phyloP scores from a whole-genome alignment of 2,113 vertebrate genomes.

The Pionites leucogaster region DNA sequence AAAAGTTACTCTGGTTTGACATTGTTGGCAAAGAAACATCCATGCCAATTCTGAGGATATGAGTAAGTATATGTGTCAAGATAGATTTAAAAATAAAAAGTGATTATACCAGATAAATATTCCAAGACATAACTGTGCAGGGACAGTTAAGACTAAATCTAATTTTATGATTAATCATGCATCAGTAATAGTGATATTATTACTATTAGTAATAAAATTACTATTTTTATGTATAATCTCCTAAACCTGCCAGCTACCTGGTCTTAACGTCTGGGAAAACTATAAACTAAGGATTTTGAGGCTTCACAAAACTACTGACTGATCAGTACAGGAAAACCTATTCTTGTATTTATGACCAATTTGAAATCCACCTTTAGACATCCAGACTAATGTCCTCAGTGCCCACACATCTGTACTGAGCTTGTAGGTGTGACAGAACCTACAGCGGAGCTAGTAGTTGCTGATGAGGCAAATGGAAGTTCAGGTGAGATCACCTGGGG shows the following conservation, averaged over 20 bases:
- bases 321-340: neutral
- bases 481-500: neutral
- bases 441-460: neutral
- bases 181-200: neutral
- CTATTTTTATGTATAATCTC: neutral
- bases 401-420: neutral
- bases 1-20: neutral
- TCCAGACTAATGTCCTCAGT: neutral
- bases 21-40: neutral
- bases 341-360: neutral
- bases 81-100: slow-evolving; percentile 21
- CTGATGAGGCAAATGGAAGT: neutral
- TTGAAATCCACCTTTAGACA: neutral
- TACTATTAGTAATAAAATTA: neutral
- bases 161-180: neutral
- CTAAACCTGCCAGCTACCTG: neutral
- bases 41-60: neutral
- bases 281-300: neutral
- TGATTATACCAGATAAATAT: neutral
- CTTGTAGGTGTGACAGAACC: neutral
- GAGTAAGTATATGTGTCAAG: neutral
- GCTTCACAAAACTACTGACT: neutral
- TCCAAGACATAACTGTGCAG: neutral
- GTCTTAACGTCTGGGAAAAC: neutral
- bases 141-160: neutral